Percentiles rank a stretch among this genome's conserved stretches.
Conservation (phyloP, 1,140 invertebrate genomes). For the Zaprionus africanus region DNA sequence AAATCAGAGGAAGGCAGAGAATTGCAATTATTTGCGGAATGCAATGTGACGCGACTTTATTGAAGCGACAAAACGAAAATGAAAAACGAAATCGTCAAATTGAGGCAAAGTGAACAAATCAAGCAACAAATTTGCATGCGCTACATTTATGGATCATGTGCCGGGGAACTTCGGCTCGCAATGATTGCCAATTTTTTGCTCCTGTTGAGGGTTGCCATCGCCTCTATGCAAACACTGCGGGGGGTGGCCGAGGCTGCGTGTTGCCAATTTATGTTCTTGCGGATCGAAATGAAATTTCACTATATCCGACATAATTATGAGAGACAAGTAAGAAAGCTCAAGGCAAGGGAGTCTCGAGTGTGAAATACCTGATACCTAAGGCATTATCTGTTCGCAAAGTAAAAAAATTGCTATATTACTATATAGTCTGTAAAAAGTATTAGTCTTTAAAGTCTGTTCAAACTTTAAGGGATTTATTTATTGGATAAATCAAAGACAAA, state of each 20-base stretch:
- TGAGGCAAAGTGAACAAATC: conserved; percentile 82
- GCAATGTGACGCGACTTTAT: conserved; percentile 64
- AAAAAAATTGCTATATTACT: too few relatives aligned
- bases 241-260: not conserved
- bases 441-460: too few relatives aligned
- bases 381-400: too few relatives aligned
- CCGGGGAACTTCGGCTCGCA: conserved; percentile 24
- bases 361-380: not conserved
- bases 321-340: not conserved
- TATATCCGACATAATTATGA: conserved; percentile 27
- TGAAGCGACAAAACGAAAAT: conserved; percentile 48
- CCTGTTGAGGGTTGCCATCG: conserved; percentile 35
- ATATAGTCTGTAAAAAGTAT: too few relatives aligned
- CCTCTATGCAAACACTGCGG: not conserved
- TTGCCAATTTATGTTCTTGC: conserved; percentile 79
- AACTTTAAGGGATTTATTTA: too few relatives aligned
- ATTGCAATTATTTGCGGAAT: conserved; percentile 80
- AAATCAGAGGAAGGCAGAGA: conserved; percentile 10
- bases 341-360: not conserved
- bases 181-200: conserved; percentile 73
- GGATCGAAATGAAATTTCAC: conserved; percentile 32
- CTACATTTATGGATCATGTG: conserved; percentile 64
- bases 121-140: conserved; percentile 79
- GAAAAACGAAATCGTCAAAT: conserved; percentile 52
- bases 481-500: too few relatives aligned